These are phyloP conservation scores for Crypturellus undulatus DNA, from an alignment of 2,113 vertebrate species.

Conservation along the genomic window DNA sequence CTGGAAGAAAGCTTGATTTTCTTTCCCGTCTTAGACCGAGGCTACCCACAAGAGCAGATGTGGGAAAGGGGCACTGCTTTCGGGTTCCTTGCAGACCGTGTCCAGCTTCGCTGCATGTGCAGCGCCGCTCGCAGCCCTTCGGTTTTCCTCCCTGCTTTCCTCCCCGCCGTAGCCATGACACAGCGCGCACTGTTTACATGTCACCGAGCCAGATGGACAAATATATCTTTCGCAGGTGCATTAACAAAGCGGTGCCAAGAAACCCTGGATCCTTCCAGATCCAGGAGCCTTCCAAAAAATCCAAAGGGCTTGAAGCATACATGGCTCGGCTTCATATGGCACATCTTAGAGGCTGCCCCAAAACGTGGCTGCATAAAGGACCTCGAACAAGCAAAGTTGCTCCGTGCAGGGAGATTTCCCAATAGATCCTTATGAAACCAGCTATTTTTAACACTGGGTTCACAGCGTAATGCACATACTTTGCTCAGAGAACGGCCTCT, in stretches of 20 bases:
- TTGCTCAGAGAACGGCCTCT: too few relatives aligned
- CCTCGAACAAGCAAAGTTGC: background rate
- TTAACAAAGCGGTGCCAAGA: background rate
- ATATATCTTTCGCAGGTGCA: background rate
- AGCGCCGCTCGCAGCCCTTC: background rate
- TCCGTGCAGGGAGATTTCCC: background rate
- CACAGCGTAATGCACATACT: background rate
- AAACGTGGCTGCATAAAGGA: background rate
- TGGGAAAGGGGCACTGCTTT: background rate
- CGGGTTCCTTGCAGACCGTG: background rate
- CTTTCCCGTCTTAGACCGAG: background rate
- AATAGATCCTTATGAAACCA: background rate
- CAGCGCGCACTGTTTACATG: background rate
- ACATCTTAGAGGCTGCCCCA: background rate
- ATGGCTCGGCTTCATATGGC: background rate
- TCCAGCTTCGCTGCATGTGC: background rate
- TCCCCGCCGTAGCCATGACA: background rate
- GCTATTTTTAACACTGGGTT: background rate
- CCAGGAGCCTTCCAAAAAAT: background rate
- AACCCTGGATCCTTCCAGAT: background rate
- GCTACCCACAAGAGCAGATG: background rate
- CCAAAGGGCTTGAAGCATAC: background rate
- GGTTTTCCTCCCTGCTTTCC: background rate
- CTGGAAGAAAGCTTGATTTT: background rate
- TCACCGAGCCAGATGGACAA: background rate